Conservation (phyloP, 2,113 vertebrate species). For the Varanus salvator region DNA sequence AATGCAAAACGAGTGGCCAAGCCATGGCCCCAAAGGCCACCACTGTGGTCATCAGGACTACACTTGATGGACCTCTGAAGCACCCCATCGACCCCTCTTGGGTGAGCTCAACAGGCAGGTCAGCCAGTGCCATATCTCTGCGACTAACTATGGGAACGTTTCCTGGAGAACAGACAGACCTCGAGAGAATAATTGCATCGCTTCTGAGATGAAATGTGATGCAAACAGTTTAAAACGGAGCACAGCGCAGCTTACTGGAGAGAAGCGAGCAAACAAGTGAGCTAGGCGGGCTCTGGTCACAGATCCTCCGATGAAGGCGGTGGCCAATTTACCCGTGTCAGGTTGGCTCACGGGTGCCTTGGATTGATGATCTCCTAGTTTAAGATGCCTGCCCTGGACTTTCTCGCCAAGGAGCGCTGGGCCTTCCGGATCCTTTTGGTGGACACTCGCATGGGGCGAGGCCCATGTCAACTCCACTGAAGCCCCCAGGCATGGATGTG, state of each 20-base stretch:
- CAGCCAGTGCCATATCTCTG: neutral
- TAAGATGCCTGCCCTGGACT: neutral
- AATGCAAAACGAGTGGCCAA: neutral
- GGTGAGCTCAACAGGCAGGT: neutral
- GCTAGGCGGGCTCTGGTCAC: conserved; percentile 60
- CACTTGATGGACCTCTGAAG: too few relatives aligned
- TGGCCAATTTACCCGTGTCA: neutral
- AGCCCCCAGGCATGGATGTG: conserved; percentile 29
- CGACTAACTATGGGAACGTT: conserved; percentile 37
- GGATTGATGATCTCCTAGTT: neutral
- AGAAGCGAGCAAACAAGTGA: conserved; percentile 77
- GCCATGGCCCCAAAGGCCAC: too few relatives aligned
- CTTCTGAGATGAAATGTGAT: conserved; percentile 64
- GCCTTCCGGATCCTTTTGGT: neutral
- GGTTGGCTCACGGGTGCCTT: too few relatives aligned
- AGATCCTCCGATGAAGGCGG: neutral
- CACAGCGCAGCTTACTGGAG: conserved; percentile 52
- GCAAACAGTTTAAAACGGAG: conserved; percentile 46
- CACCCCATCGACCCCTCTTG: neutral
- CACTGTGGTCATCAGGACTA: neutral
- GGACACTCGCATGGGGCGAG: neutral
- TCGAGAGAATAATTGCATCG: conserved; percentile 47
- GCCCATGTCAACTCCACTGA: conserved; percentile 2
- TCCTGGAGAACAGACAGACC: conserved; percentile 30
- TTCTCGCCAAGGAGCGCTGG: neutral